phyloP scores from a whole-genome alignment of 2,797 vertebrate species.

The Myotis myotis region DNA sequence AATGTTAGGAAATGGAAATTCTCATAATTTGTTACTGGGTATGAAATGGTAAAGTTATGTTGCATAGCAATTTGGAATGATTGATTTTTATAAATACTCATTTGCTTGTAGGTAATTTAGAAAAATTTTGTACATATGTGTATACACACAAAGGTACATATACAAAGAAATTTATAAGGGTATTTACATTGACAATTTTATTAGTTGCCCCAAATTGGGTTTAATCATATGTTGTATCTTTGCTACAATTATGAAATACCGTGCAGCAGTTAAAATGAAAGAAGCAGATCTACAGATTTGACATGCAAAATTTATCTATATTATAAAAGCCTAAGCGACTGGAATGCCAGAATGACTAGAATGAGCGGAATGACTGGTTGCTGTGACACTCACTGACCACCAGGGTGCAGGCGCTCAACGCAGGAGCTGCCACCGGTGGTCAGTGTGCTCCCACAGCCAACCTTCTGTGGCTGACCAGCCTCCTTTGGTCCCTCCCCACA shows the following conservation, averaged over 20 bases:
- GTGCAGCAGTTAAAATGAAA: background rate
- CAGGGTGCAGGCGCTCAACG: too few species aligned
- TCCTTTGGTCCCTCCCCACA: too few species aligned
- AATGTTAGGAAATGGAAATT: slow-evolving; percentile 16
- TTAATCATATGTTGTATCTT: background rate
- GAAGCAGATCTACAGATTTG: background rate
- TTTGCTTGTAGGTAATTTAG: background rate
- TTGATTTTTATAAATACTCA: background rate
- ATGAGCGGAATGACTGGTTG: too few species aligned
- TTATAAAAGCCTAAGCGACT: too few species aligned
- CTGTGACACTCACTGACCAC: too few species aligned
- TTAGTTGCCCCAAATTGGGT: slow-evolving; percentile 10
- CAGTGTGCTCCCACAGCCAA: too few species aligned
- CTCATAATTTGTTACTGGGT: background rate
- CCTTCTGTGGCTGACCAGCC: too few species aligned
- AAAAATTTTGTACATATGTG: background rate
- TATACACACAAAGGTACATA: background rate
- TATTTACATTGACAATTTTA: background rate
- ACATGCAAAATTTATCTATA: background rate
- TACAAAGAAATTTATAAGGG: background rate
- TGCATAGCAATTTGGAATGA: background rate
- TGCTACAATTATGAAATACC: background rate
- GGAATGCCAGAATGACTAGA: too few species aligned
- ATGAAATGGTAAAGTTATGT: background rate
- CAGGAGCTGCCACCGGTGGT: too few species aligned